Evolutionary conservation across 2,113 vertebrate species (phyloP).

Genomic region (Microcebus griseorufus): DNA sequence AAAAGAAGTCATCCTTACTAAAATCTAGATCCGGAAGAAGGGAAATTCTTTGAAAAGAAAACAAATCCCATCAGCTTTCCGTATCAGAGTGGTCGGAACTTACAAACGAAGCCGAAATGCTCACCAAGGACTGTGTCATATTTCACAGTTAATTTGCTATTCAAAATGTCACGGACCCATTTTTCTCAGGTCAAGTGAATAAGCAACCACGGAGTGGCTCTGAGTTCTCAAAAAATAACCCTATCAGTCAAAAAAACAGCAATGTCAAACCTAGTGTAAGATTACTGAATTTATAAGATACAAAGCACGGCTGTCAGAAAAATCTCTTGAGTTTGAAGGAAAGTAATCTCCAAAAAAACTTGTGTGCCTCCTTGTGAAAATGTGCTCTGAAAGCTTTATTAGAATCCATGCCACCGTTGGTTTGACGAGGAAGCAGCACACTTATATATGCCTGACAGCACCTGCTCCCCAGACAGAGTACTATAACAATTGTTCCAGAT

Average conservation of each 20-base stretch:
- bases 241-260: not conserved
- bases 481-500: not conserved
- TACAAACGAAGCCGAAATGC: not conserved
- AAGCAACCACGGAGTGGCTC: not conserved
- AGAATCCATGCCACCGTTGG: not conserved
- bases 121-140: not conserved
- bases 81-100: not conserved
- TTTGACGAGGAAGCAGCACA: not conserved
- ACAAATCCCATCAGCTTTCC: not conserved
- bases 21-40: slow-evolving; percentile 30
- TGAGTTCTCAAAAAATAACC: slow-evolving; percentile 2
- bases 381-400: slow-evolving; percentile 25
- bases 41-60: slow-evolving; percentile 46
- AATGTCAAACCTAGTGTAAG: not conserved
- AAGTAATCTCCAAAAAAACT: not conserved
- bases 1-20: not conserved
- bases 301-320: not conserved
- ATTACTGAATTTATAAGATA: not conserved
- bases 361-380: not conserved
- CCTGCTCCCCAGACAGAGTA: not conserved
- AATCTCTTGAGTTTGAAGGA: not conserved
- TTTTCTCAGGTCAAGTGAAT: slow-evolving; percentile 36
- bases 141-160: not conserved
- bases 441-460: not conserved
- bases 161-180: not conserved